phyloP scores from a whole-genome alignment of 2,113 vertebrate species.

The Rhipidura dahli region DNA sequence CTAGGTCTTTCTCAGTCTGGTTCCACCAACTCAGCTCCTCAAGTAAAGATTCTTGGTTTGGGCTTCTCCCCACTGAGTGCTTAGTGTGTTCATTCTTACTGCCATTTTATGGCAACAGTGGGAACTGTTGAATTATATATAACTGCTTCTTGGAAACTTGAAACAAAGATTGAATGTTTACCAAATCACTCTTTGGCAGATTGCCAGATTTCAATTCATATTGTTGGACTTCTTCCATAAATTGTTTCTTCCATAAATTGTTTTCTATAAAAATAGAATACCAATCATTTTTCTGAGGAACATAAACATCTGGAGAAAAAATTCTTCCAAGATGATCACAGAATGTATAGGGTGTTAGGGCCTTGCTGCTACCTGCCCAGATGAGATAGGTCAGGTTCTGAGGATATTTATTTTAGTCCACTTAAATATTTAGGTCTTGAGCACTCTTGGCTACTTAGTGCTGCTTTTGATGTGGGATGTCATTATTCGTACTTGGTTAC shows the following conservation, averaged over 20 bases:
- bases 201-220: background rate
- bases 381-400: background rate
- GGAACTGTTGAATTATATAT: background rate
- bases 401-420: background rate
- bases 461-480: background rate
- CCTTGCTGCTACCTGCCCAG: background rate
- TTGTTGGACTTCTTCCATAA: background rate
- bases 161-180: slow-evolving; percentile 31
- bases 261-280: slow-evolving; percentile 1
- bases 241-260: background rate
- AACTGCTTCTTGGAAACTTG: slow-evolving; percentile 7
- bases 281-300: background rate
- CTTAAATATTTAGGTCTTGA: background rate
- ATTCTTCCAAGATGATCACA: background rate
- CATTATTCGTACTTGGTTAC: background rate
- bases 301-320: background rate
- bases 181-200: background rate
- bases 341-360: background rate
- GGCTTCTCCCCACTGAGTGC: background rate
- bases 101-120: background rate
- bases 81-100: background rate
- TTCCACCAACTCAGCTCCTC: background rate
- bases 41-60: background rate
- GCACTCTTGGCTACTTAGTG: background rate
- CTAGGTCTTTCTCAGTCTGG: background rate